phyloP scores from a whole-genome alignment of 2,797 vertebrate genomes.

The Anas flavirostris region DNA sequence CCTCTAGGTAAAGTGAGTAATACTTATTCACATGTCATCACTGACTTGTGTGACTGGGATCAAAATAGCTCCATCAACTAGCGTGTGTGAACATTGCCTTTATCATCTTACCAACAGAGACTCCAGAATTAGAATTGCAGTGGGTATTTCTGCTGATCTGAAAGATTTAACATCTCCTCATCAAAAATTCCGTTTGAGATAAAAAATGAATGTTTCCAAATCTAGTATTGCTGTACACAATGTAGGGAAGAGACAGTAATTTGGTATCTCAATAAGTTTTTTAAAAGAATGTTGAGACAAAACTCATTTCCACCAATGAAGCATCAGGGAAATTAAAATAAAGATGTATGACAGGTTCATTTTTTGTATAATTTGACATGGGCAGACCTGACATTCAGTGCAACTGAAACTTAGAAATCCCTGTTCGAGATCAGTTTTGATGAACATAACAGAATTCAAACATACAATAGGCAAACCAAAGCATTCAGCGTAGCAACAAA shows the following conservation, averaged over 20 bases:
- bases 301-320: neutral
- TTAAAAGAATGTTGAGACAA: neutral
- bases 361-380: neutral
- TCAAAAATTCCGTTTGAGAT: conserved; percentile 32
- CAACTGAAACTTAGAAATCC: neutral
- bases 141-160: conserved; percentile 37
- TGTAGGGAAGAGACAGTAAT: neutral
- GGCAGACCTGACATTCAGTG: neutral
- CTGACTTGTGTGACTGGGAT: neutral
- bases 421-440: neutral
- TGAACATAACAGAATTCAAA: neutral
- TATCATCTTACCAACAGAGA: neutral
- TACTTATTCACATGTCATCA: neutral
- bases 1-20: neutral
- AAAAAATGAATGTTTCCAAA: conserved; percentile 32
- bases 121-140: conserved; percentile 19
- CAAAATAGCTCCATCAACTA: conserved; percentile 8
- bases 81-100: neutral
- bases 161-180: conserved; percentile 19
- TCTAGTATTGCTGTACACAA: neutral
- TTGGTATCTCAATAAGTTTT: neutral
- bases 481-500: neutral
- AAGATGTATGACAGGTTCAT: neutral
- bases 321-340: neutral
- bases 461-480: neutral